Conservation (phyloP, 2,113 vertebrate species). For the Geococcyx californianus region DNA sequence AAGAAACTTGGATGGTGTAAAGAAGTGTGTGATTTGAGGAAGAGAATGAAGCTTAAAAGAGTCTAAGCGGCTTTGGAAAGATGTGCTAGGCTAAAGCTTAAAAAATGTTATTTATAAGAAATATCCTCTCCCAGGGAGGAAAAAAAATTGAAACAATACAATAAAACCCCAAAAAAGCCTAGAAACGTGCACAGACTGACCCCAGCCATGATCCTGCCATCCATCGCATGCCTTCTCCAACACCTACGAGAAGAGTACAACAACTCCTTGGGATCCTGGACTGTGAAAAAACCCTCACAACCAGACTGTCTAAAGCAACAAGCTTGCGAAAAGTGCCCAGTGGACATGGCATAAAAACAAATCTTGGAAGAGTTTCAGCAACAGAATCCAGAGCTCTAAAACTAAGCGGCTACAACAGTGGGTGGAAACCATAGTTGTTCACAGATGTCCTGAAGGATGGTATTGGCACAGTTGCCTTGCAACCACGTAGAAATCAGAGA, state of each 20-base stretch:
- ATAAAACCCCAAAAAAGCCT: neutral
- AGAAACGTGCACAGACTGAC: neutral
- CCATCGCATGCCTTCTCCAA: neutral
- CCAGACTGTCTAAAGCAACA: neutral
- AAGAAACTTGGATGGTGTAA: neutral
- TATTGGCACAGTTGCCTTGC: neutral
- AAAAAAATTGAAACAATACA: neutral
- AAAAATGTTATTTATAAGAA: neutral
- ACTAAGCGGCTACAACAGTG: neutral
- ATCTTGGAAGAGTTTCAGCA: neutral
- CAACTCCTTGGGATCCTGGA: neutral
- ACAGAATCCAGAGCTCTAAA: neutral
- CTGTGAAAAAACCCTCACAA: neutral
- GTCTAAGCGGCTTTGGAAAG: neutral
- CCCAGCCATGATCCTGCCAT: neutral
- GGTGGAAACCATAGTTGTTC: neutral
- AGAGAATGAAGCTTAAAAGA: neutral
- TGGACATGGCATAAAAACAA: neutral
- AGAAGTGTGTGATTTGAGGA: neutral
- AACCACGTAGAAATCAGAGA: neutral
- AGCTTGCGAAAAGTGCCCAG: neutral
- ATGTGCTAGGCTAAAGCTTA: neutral
- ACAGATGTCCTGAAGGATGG: neutral
- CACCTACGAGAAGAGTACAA: neutral
- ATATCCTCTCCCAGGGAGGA: neutral